Evolutionary conservation across 2,113 vertebrate genomes (phyloP).

Genomic region (Ceratotherium simum): DNA sequence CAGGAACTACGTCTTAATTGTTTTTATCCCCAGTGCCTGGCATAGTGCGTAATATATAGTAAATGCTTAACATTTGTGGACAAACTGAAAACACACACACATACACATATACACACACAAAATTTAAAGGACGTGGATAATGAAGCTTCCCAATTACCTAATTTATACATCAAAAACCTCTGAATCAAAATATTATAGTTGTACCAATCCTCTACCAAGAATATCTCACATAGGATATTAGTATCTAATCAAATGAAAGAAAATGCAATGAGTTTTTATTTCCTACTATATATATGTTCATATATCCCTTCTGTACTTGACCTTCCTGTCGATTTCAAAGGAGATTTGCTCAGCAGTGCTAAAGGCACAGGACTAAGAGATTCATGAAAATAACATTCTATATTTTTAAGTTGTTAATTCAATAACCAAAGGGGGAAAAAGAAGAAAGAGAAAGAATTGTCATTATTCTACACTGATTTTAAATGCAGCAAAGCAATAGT

Average conservation of each 20-base stretch:
- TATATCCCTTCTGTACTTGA: background rate
- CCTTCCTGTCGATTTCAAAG: background rate
- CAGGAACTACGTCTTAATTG: background rate
- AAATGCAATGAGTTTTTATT: background rate
- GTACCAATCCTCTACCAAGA: background rate
- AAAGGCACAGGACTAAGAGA: background rate
- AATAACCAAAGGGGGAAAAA: background rate
- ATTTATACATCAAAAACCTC: background rate
- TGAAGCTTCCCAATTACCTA: background rate
- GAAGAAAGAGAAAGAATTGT: background rate
- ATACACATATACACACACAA: background rate
- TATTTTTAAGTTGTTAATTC: background rate
- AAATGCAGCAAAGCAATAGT: background rate
- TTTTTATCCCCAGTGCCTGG: background rate
- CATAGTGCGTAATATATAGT: background rate
- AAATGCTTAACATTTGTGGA: background rate
- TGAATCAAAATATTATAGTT: background rate
- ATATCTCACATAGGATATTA: background rate
- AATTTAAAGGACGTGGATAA: background rate
- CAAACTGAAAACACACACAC: background rate
- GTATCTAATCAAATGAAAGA: conserved; percentile 35
- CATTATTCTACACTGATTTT: background rate
- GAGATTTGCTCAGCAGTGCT: background rate
- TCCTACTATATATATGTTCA: background rate
- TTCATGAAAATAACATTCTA: background rate